Evolutionary conservation across 1,140 invertebrate genomes (phyloP), one percentile per base, ranked within the genome.

Genomic region (Hycleus phaleratus): DNA sequence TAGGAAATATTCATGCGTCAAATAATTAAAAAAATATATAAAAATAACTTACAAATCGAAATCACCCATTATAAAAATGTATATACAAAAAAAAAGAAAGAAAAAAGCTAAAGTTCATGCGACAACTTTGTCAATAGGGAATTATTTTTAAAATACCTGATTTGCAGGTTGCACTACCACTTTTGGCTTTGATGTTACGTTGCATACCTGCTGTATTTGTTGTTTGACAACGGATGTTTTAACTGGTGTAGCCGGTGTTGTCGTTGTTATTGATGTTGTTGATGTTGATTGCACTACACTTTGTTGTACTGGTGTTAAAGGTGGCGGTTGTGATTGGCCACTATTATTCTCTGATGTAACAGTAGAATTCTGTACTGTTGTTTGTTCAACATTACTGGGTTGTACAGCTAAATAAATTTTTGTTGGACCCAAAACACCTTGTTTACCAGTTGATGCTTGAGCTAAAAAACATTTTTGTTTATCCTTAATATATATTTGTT

Each of bases 331-430:
- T 25, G 32, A 3, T 43, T 48, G 49, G 10, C 63, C 51, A 56
- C 66, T 24, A 43, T 49, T 63, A n/a, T n/a, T 11, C 4, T 38
- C 47, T 24, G 44, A 49, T 39, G 52, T 8, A 9, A 18, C 18
- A 18, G 18, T 18, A 18, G 18, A 18, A 18, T 18, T 18, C 40
- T 42, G 10, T 42, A 7, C 4, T 42, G 9, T n/a, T 42, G 26
- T 3, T 43, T 55, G 54, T n/a, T 64, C 50, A 58, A 65, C 25
- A 39, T 45, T 62, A 11, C 73, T 71, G 10, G 87, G 88, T 72
- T 91, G 88, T 40, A 91, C 87, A 1, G 88, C 88, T 38, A 91
- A 67, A 70, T 90, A 91, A 62, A 91, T 88, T 76, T 90, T 91
- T 4, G 88, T 88, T 4, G 90, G 88, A 10, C 88, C 88, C 46